Evolutionary conservation across 2,797 vertebrate genomes (phyloP).

Genomic region (Acipenser ruthenus): DNA sequence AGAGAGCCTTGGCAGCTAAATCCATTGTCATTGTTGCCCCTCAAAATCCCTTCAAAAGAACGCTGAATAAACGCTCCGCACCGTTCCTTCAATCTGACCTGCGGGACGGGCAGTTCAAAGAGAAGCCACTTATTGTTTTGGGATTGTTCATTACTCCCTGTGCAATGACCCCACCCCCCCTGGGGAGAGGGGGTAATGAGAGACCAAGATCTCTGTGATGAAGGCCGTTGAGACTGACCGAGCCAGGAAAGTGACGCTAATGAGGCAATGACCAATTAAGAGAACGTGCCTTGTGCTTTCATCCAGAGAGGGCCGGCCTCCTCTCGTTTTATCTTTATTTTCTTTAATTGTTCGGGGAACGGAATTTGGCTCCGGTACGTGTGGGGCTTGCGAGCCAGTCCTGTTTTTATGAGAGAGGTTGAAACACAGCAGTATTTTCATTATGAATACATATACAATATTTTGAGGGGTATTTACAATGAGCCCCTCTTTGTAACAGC

Average conservation of each 20-base stretch:
- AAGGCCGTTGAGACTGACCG: background rate
- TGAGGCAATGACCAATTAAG: background rate
- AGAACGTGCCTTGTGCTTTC: background rate
- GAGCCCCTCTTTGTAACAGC: no score
- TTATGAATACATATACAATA: background rate
- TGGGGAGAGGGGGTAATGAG: background rate
- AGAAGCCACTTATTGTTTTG: background rate
- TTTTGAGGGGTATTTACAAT: no score
- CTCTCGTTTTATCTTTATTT: background rate
- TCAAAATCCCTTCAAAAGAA: no score
- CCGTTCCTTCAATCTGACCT: background rate
- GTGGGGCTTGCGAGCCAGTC: no score
- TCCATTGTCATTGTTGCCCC: no score
- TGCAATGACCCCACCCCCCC: background rate
- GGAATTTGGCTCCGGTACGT: background rate
- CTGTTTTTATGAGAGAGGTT: no score
- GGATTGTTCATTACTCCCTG: background rate
- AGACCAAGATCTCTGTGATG: background rate
- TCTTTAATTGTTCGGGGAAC: background rate
- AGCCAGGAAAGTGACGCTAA: background rate
- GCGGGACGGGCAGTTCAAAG: background rate
- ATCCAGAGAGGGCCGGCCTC: background rate
- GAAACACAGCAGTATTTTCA: no score
- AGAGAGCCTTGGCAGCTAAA: no score
- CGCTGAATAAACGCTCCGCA: no score